Evolutionary conservation across 1,140 invertebrate genomes (phyloP), one percentile per base, ranked within the genome.

Genomic region (Drosophila aff.): DNA sequence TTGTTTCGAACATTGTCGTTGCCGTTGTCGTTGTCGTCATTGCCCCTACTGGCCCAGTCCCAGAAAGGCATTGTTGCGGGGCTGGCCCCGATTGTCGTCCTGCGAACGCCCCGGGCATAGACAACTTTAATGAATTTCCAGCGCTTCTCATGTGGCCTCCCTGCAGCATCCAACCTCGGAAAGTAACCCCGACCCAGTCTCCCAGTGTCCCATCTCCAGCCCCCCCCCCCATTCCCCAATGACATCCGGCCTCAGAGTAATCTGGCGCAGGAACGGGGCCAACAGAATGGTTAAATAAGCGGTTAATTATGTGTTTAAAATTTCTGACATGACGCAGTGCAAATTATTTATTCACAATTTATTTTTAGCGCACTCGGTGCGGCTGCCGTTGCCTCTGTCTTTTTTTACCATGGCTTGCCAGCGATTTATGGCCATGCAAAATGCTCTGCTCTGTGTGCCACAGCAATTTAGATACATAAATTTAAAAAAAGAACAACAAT

Each of bases 291-390:
- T 92, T 91, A 91, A 91, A 91, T 91, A 92, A 92, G 81, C 79
- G 83, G 85, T 89, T 92, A 92, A 92, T 92, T 92, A 92, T 91
- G 85, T 83, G 90, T 82, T 92, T 92, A 86, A 92, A 87, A 87
- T 89, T 87, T 87, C 81, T 89, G 83, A 84, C 83, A 87, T 90
- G 85, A 90, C 81, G 84, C 84, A 89, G 84, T 85, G 81, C 84
- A 90, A 89, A 89, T 89, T 89, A 89, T 89, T 89, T 90, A 89
- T 90, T 89, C 83, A 81, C 78, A 84, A 81, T 85, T 81, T 89
- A 87, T 85, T 89, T 89, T 84, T 84, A 90, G 85, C 83, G 73
- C 69, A 83, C 57, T 78, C 53, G 76, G 47, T 61, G 68, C 66
- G 63, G 47, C 47, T 44, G 63, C 18, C 16, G 50, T 41, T 64